A percentile compares a stretch with the other conserved stretches of the same genome.
These are phyloP conservation scores for Tamandua tetradactyla DNA, from an alignment of 2,797 vertebrate genomes.

Conservation along the genomic window DNA sequence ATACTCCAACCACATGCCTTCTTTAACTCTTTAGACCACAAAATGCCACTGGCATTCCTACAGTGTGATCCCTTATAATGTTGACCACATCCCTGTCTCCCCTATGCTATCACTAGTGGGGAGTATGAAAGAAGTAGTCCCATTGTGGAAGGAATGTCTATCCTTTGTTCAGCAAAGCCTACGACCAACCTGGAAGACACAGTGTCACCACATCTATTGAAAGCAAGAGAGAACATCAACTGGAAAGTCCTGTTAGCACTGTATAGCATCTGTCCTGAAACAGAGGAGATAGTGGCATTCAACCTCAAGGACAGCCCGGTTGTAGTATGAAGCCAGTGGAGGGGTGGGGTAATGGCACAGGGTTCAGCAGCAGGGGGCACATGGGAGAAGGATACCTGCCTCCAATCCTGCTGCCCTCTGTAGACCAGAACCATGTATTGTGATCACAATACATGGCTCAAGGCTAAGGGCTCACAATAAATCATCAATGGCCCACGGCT, in stretches of 20 bases:
- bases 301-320: too few species aligned
- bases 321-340: neutral
- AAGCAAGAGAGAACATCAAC: neutral
- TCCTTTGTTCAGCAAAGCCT: neutral
- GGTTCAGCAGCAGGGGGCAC: too few species aligned
- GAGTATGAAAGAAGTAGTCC: neutral
- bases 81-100: neutral
- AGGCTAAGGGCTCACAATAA: neutral
- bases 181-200: neutral
- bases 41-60: neutral
- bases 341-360: rapidly evolving
- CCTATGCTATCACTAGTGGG: neutral
- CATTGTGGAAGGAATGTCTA: neutral
- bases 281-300: neutral
- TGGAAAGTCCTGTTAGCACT: neutral
- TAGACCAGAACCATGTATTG: too few species aligned
- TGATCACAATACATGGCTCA: neutral
- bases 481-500: neutral
- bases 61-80: neutral
- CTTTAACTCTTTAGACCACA: neutral
- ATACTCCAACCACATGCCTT: neutral
- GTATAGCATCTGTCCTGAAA: neutral
- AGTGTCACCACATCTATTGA: neutral
- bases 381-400: neutral
- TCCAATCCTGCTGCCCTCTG: neutral